phyloP scores from a whole-genome alignment of 2,888 invertebrate genomes.

The Reticulitermes lucifugus region DNA sequence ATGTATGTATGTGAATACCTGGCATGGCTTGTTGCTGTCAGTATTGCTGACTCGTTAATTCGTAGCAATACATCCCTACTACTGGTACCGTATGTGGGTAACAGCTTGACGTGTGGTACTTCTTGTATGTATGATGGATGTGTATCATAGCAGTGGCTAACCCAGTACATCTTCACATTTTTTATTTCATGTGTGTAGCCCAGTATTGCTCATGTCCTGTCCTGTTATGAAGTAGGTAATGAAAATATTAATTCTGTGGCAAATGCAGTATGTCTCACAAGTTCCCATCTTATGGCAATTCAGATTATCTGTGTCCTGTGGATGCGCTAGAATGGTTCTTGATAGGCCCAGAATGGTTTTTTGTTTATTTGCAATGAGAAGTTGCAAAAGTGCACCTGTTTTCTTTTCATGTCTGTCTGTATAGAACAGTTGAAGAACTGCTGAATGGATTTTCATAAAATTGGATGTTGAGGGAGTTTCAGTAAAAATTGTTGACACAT shows the following conservation, averaged over 20 bases:
- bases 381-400: too few species aligned
- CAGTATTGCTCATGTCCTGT: background rate
- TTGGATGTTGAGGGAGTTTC: too few species aligned
- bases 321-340: background rate
- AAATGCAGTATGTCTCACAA: background rate
- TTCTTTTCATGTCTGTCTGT: too few species aligned
- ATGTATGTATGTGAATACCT: conserved; percentile 12
- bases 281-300: background rate
- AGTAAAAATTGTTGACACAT: too few species aligned
- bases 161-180: background rate
- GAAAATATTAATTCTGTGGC: background rate
- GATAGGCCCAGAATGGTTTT: too few species aligned
- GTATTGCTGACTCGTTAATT: background rate
- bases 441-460: too few species aligned
- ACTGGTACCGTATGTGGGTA: background rate
- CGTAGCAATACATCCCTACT: background rate
- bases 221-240: background rate
- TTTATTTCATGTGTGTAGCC: background rate
- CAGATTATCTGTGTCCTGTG: background rate
- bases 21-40: conserved; percentile 17
- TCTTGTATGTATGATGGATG: conserved; percentile 9
- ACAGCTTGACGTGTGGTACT: background rate
- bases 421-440: too few species aligned
- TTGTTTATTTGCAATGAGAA: too few species aligned
- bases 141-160: conserved; percentile 20